Percentiles rank a stretch among this genome's conserved stretches.
phyloP scores from a whole-genome alignment of 2,797 vertebrate species.

The Centroberyx gerrardi region DNA sequence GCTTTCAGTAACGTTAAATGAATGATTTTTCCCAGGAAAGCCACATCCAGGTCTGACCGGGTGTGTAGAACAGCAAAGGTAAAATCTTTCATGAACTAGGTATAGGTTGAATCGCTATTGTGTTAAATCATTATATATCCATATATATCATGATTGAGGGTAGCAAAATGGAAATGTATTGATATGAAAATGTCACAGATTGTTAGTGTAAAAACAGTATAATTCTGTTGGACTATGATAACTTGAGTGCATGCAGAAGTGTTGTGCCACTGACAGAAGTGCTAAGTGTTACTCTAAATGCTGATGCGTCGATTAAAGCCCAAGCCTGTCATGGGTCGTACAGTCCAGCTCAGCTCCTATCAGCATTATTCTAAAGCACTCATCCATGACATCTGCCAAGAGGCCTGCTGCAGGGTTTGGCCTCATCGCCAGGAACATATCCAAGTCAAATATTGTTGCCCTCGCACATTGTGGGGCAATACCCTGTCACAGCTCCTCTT shows the following conservation, averaged over 20 bases:
- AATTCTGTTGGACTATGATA: not conserved
- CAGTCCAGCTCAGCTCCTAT: conserved; percentile 68
- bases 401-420: conserved; percentile 78
- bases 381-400: conserved; percentile 80
- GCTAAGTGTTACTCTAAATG: conserved; percentile 29
- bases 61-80: too few relatives aligned
- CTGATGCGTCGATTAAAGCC: conserved; percentile 56
- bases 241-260: conserved; percentile 22
- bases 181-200: too few relatives aligned
- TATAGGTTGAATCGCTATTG: too few relatives aligned
- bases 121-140: too few relatives aligned
- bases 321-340: conserved; percentile 53
- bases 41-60: too few relatives aligned
- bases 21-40: too few relatives aligned
- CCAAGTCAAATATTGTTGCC: conserved; percentile 84
- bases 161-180: too few relatives aligned
- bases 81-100: too few relatives aligned
- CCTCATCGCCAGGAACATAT: conserved; percentile 75
- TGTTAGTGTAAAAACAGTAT: too few relatives aligned
- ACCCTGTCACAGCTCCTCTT: conserved; percentile 68
- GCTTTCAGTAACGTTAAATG: not conserved
- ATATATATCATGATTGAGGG: too few relatives aligned
- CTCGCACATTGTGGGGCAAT: conserved; percentile 68
- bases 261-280: conserved; percentile 7
- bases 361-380: conserved; percentile 79